Evolutionary conservation across 92 coral and sea anemone genomes (phyloP), one percentile per base, ranked within the genome.

Genomic region (Ricordea florida): DNA sequence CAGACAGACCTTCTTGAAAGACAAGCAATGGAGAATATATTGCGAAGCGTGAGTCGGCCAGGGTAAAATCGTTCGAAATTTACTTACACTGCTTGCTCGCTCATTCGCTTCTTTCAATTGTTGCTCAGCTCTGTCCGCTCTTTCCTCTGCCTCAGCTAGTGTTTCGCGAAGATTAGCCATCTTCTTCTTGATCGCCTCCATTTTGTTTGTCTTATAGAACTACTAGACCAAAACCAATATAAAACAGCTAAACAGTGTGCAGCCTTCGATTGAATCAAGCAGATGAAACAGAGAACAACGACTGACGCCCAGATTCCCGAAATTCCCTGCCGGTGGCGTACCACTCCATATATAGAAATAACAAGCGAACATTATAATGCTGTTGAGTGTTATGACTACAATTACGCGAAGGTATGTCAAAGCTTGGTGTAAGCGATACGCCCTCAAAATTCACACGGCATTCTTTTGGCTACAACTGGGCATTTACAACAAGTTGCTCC

Each of bases 161-260:
- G 55, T 53, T 11, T 80, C 81, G 78, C 85, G 84, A 81, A 94
- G 97, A 23, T 61, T 57, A 65, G 87, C 82, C 98, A 94, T 94
- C 92, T 94, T 94, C 83, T 94, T 94, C 97, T 92, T 94, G 56
- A 94, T 93, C 77, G 85, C 68, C 45, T 96, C 99, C 99, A 96
- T 96, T 72, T 85, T 94, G 92, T 87, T 42, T 76, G 61, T 77
- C 62, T 84, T 55, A n/a, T n/a, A n/a, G 51, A 72, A 52, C 62
- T 79, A 64, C 50, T 36, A 63, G 48, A 66, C 80, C 74, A 72
- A 65, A 35, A 84, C 79, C 73, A 31, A 89, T 66, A 67, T 46
- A 62, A 61, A 68, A 70, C 77, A 74, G 67, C 9, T 42, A 14
- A 70, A 70, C 77, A 52, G 65, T 69, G 62, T 69, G 76, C 35